Evolutionary conservation across 2,888 invertebrate species (phyloP).

Genomic region (Herminia tarsipennalis): DNA sequence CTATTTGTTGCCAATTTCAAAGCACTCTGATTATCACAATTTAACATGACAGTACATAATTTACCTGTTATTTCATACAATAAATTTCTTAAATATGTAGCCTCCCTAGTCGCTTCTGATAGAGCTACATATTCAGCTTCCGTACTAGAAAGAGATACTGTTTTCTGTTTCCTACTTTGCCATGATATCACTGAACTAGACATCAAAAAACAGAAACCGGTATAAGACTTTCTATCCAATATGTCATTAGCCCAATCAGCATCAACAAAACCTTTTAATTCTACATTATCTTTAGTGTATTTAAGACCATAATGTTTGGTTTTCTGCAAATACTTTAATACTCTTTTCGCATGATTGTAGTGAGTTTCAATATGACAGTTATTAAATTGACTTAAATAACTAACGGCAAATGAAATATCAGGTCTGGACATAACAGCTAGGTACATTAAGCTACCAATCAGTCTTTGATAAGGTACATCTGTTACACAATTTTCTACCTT

Average conservation of each 20-base stretch:
- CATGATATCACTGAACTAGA: conserved; percentile 6
- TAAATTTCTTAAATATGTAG: conserved; percentile 3
- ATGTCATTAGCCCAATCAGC: no score
- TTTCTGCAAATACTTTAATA: no score
- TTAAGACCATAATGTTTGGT: no score
- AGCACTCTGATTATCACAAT: conserved; percentile 2
- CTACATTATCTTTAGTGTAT: no score
- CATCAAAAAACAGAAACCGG: conserved; percentile 4
- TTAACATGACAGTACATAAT: neutral
- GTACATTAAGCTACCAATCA: conserved; percentile 2
- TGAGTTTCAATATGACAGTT: no score
- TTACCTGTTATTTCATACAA: neutral
- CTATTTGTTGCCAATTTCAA: conserved; percentile 2
- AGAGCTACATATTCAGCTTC: conserved; percentile 13
- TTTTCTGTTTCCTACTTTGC: conserved; percentile 5
- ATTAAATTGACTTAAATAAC: conserved; percentile 3
- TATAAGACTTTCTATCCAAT: no score
- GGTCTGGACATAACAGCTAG: no score
- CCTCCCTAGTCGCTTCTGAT: conserved; percentile 11
- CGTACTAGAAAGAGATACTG: conserved; percentile 7
- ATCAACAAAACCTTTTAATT: no score
- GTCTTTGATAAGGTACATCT: conserved; percentile 8
- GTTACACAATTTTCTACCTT: conserved; percentile 3
- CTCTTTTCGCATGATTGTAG: neutral
- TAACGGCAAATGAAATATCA: conserved; percentile 3